Evolutionary conservation across 2,113 vertebrate species (phyloP).

Genomic region (Baryphthengus martii): DNA sequence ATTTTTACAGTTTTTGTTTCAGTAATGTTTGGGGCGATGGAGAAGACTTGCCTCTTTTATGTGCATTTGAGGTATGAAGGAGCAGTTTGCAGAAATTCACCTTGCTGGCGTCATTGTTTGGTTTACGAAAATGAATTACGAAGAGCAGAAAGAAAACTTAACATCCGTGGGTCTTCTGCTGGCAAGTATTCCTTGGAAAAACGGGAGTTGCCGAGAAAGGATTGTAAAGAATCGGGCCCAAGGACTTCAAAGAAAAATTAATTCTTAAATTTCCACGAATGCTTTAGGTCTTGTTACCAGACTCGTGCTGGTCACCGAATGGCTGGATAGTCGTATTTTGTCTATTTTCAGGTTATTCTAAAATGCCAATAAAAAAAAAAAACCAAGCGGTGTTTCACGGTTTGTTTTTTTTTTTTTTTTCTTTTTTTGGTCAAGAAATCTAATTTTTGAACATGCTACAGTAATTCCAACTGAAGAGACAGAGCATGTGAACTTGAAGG

Average conservation of each 20-base stretch:
- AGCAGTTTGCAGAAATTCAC: slow-evolving; percentile 56
- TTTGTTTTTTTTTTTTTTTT: background rate
- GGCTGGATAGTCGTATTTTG: slow-evolving; percentile 4
- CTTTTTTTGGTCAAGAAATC: slow-evolving; percentile 19
- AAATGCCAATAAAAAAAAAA: slow-evolving; percentile 49
- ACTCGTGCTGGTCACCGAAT: slow-evolving; percentile 9
- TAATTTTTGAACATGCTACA: slow-evolving; percentile 21
- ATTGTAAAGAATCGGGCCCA: background rate
- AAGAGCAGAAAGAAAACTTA: slow-evolving; percentile 28
- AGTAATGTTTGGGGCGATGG: slow-evolving; percentile 66
- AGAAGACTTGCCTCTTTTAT: slow-evolving; percentile 62
- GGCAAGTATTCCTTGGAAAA: slow-evolving; percentile 9
- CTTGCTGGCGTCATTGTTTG: slow-evolving; percentile 59
- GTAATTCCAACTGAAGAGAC: slow-evolving; percentile 10
- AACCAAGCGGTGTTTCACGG: slow-evolving; percentile 7
- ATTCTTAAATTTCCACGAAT: background rate
- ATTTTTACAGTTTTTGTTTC: slow-evolving; percentile 68
- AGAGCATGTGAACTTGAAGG: slow-evolving; percentile 24
- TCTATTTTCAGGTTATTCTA: slow-evolving; percentile 53
- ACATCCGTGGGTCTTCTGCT: background rate
- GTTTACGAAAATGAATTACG: slow-evolving; percentile 44
- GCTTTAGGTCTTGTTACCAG: slow-evolving; percentile 54
- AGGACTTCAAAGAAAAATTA: background rate
- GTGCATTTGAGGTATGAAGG: slow-evolving; percentile 69
- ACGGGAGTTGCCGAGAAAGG: slow-evolving; percentile 4